Evolutionary conservation across 37 sponge, comb jelly and placozoan species (phyloP), one percentile per base, ranked within the genome.

Genomic region (Beroe forskalii): DNA sequence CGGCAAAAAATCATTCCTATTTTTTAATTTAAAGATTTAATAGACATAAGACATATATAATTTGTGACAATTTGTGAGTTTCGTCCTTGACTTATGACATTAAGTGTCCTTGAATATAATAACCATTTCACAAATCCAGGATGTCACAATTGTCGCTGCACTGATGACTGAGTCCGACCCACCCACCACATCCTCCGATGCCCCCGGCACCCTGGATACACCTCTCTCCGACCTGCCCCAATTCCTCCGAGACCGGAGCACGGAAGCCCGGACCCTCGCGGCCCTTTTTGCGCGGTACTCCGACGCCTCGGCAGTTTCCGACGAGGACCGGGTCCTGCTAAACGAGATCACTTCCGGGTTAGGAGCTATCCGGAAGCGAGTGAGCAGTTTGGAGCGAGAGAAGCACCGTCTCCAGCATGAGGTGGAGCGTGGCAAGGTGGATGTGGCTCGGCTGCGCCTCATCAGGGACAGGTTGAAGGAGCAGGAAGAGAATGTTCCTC

Each of bases 401-500:
- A 64, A 27, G 27, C 30, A 64, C 31, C 25, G 31, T 22, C 66
- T 64, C 4, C 66, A 6, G 4, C 66, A 64, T 22, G 66, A 64
- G 66, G 14, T 64, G 66, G 66, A 22, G 30, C 17, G 66, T 64
- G 31, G 17, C 4, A 64, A 80, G 86, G 86, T 80, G 55, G 42
- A 24, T 9, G 1, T 80, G 19, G 86, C 44, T 17, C 43, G 86
- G 30, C 31, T 80, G 43, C 27, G 42, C 4, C 2, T 80, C 14
- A 32, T 80, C 38, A 80, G 30, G 27, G 86, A 80, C 38, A 32
- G 30, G 86, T 20, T 80, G 1, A 20, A 80, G 44, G 86, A 80
- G 30, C 86, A 80, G 86, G 24, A 44, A 23, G 86, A 80, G 55
- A 80, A 80, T 25, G 23, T 44, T 20, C 86, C 86, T 22, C 43